Percentiles rank a stretch among this genome's conserved stretches.
phyloP scores from a whole-genome alignment of 1,140 invertebrate genomes.

The Eufriesea mexicana region DNA sequence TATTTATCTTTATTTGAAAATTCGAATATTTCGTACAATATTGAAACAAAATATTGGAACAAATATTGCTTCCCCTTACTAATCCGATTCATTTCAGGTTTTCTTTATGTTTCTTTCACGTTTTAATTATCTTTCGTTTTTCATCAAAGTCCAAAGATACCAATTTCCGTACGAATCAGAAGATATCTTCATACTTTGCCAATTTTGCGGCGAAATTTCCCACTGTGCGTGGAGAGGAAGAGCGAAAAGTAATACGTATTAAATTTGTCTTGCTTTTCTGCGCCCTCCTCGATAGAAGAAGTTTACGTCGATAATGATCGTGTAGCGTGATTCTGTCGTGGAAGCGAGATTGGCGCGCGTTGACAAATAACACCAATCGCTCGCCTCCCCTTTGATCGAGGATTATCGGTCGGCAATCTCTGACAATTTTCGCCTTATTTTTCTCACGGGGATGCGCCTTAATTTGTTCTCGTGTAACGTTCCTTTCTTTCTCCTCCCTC shows the following conservation, averaged over 20 bases:
- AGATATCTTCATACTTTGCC: no score
- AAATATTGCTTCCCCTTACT: no score
- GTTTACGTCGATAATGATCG: conserved; percentile 45
- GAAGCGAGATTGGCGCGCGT: conserved; percentile 42
- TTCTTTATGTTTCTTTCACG: no score
- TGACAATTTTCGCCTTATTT: conserved; percentile 28
- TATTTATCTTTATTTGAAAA: no score
- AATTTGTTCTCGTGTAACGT: background rate
- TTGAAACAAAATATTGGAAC: no score
- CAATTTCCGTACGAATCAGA: background rate
- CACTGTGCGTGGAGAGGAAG: no score
- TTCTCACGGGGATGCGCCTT: background rate
- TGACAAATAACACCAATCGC: conserved; percentile 69
- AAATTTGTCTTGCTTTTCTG: conserved; percentile 43
- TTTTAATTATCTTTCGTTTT: no score
- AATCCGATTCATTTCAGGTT: no score
- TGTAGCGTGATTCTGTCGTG: conserved; percentile 17
- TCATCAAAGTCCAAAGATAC: no score
- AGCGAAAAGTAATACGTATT: background rate
- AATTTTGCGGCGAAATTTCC: no score
- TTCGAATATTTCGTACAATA: no score
- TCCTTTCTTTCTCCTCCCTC: no score
- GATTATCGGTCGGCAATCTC: conserved; percentile 59
- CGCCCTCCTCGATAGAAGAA: background rate
- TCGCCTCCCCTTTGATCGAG: conserved; percentile 62